phyloP scores from a whole-genome alignment of 2,113 vertebrate genomes.

The Nerophis lumbriciformis region DNA sequence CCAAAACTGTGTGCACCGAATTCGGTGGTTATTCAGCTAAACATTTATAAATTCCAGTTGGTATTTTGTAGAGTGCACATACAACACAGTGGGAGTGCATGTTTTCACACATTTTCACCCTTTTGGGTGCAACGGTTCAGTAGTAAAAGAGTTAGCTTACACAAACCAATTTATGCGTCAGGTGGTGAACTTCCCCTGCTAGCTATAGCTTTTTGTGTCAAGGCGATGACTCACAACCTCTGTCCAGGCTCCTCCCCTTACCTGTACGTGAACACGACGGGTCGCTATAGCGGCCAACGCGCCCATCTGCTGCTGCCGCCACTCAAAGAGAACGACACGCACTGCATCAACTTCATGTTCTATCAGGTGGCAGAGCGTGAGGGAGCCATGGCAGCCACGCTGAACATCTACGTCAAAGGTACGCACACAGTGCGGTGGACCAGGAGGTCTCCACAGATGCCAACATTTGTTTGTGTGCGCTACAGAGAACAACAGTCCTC shows the following conservation, averaged over 20 bases:
- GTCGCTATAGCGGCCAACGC: constrained; percentile 76
- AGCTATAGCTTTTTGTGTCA: neutral
- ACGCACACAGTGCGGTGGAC: neutral
- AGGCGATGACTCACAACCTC: constrained; percentile 5
- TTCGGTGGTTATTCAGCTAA: no score
- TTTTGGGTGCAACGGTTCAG: no score
- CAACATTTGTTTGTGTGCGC: constrained; percentile 1
- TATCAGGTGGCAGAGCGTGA: constrained; percentile 82
- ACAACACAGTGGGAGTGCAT: no score
- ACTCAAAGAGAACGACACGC: constrained; percentile 93
- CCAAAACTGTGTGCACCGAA: no score
- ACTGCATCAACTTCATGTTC: constrained; percentile 91
- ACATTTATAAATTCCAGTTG: no score
- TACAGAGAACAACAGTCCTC: constrained; percentile 81
- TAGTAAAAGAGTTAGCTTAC: no score
- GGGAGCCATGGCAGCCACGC: constrained; percentile 73
- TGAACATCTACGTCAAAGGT: constrained; percentile 85
- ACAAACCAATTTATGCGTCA: no score
- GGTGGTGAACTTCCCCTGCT: no score
- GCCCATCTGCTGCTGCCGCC: constrained; percentile 84
- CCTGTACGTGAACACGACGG: constrained; percentile 88
- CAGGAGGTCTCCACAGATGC: neutral
- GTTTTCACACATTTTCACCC: no score
- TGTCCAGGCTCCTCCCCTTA: constrained; percentile 81
- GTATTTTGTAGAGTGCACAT: no score